Evolutionary conservation across 2,113 vertebrate species (phyloP), one percentile per base, ranked within the genome.

Genomic region (Protomyctophum bolini): DNA sequence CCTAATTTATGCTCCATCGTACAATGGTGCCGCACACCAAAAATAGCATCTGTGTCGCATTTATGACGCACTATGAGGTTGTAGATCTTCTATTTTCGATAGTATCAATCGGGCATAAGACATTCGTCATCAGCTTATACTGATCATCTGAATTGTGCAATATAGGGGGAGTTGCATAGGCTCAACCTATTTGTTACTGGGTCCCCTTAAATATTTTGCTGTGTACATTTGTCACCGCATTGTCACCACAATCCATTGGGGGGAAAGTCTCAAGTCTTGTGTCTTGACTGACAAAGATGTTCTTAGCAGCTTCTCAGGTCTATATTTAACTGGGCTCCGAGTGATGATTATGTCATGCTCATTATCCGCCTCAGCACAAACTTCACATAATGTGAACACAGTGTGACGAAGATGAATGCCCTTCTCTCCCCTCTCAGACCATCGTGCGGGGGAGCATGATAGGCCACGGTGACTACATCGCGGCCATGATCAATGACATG

Each of bases 371-470:
- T 79, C 57, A 59, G 68, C 73, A 63, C n/a, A 12, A 82, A 80
- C 80, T 62, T 15, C 58, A 50, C 14, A 14, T 70, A 72, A 74
- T 80, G 28, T 73, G 28, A 82, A 76, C 63, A 65, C 62, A 69
- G 58, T 69, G 64, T 80, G 74, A 80, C 79, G 45, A 80, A 77
- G 77, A 79, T 55, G 61, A 78, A 74, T n/a, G 10, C 73, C 33
- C 5, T 41, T 29, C 55, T 82, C 75, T 80, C 49, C 33, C 33
- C 33, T 86, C 73, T 1, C 92, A 99, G 98, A 98, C 96, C 0
- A 96, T 99, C 69, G 97, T 99, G 63, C 93, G 98, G 12, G 97
- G 97, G 87, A 99, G 94, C 88, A 95, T 96, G 0, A 90, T 95
- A 52, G 95, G 95, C 70, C 92, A 93, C 1, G 97, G 98, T 7